phyloP scores from a whole-genome alignment of 2,113 vertebrate species.

The Illadopsis cleaveri region DNA sequence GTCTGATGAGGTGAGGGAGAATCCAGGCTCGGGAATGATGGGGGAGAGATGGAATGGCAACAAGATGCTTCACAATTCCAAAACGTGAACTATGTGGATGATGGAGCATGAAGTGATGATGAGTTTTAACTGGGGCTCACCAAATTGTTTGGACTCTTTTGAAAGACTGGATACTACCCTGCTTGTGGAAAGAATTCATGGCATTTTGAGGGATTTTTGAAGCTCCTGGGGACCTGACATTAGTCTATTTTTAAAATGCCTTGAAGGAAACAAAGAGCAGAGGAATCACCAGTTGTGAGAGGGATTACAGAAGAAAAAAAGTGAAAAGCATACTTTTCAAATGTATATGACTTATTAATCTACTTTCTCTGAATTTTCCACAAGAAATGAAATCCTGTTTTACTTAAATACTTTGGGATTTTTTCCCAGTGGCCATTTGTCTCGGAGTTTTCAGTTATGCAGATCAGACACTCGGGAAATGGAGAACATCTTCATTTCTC shows the following conservation, averaged over 20 bases:
- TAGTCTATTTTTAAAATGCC: neutral
- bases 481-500: neutral
- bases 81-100: neutral
- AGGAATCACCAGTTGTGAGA: neutral
- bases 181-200: neutral
- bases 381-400: neutral
- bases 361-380: neutral
- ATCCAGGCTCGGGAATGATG: neutral
- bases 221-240: neutral
- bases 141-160: fast-evolving
- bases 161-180: neutral
- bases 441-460: neutral
- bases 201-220: neutral
- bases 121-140: neutral
- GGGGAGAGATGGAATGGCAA: neutral
- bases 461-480: neutral
- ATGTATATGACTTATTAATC: neutral
- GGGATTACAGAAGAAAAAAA: neutral
- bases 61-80: neutral
- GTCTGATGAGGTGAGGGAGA: neutral
- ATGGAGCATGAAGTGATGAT: neutral
- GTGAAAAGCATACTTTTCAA: neutral
- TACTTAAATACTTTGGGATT: neutral
- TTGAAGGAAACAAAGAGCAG: neutral
- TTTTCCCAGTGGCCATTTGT: neutral